Base-by-base conservation (phyloP, 2,797 vertebrate genomes). In the Poecile montanus region DNA sequence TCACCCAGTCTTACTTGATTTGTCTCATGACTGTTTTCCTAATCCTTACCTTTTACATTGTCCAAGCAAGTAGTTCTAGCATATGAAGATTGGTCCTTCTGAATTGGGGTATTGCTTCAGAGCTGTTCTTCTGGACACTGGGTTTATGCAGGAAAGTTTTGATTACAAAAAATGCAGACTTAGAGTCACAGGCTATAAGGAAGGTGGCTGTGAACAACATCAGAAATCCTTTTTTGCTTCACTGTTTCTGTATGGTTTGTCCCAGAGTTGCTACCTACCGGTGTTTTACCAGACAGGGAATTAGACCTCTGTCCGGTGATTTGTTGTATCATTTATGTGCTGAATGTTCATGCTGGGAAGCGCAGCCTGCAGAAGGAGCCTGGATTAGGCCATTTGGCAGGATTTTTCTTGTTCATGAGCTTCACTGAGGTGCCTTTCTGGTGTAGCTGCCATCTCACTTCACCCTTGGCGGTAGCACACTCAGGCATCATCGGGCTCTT, bases 401-500 rank as follows among this genome's bases (percentile, higher is more conserved):
- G 40, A 15, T 15, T 40, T 7, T 5, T 78, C 38, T 47, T 68
- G 4, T 18, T n/a, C 3, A 2, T 1, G 3, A 19, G 2, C 18
- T 78, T 58, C 3, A 0, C 23, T 32, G 13, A 3, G 0, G 4
- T 34, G 50, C 50, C n/a, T 38, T 67, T 71, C 50, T 5, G 1
- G 19, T 7, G 38, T 7, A 48, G 36, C 36, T 58, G n/a, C 16
- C 10, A 1, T 26, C 11, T 50, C 53, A 14, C 15, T 10, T 7
- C 25, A n/a, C 6, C 25, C 15, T 20, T 10, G 47, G 51, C 40
- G 4, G 2, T 48, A 21, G 15, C 44, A 53, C 1, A 1, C 11
- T 1, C 3, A 34, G 36, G 12, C 3, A 7, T n/a, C 5, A 1
- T 13, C 0, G 0, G 51, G 36, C 30, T 57, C 8, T 56, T 60